Evolutionary conservation across 2,113 vertebrate species (phyloP).

Genomic region (Bos indicus): DNA sequence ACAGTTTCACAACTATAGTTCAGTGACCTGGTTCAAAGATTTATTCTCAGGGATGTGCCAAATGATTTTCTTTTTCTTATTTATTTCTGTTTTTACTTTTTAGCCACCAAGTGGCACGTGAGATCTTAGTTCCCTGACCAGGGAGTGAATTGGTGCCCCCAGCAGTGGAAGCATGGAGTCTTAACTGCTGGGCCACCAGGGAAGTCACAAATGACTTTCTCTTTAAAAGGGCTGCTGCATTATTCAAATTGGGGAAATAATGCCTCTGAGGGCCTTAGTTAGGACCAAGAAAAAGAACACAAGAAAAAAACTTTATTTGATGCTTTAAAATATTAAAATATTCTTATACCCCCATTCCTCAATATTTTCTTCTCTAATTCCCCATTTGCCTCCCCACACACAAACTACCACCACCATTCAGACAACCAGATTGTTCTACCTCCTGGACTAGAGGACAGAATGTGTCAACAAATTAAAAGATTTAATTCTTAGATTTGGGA

Average conservation of each 20-base stretch:
- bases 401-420: neutral
- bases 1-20: neutral
- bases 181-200: neutral
- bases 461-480: neutral
- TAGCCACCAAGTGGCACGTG: neutral
- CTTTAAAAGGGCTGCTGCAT: neutral
- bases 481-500: neutral
- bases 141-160: neutral
- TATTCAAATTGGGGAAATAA: neutral
- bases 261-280: neutral
- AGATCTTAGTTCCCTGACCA: neutral
- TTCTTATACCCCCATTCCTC: neutral
- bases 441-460: neutral
- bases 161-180: neutral
- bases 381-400: neutral
- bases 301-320: neutral
- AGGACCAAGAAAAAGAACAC: neutral
- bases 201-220: neutral
- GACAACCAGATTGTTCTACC: neutral
- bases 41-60: neutral
- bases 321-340: neutral
- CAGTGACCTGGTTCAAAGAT: too few relatives aligned
- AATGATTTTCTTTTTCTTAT: neutral
- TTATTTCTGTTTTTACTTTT: neutral
- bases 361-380: neutral